Percentiles rank a stretch among this genome's conserved stretches.
Evolutionary conservation across 2,113 vertebrate genomes (phyloP).

Genomic region (Probosciger aterrimus): DNA sequence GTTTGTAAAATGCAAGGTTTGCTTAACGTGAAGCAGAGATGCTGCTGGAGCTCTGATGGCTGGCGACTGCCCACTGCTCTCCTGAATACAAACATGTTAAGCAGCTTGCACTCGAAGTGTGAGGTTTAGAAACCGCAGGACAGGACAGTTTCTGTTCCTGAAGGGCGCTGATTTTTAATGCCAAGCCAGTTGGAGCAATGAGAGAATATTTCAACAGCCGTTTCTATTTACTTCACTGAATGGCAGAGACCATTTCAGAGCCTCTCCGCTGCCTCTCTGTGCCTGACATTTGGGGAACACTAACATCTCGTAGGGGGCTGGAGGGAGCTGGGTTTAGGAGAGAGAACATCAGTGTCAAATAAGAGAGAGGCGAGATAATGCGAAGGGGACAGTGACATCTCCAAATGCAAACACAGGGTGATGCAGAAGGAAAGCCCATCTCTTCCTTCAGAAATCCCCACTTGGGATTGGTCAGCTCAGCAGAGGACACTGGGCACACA

Average conservation of each 20-base stretch:
- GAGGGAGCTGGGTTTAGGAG: neutral
- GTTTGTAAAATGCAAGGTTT: neutral
- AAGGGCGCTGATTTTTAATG: neutral
- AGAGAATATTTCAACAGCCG: neutral
- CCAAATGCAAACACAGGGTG: accelerated
- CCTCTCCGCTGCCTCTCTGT: neutral
- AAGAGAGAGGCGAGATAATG: neutral
- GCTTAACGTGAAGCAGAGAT: neutral
- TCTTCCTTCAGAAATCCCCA: neutral
- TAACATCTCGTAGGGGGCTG: accelerated
- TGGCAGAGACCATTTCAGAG: neutral
- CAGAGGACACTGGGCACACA: neutral
- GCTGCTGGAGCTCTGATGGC: neutral
- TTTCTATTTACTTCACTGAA: neutral
- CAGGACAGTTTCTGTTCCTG: neutral
- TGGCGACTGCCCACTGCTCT: accelerated
- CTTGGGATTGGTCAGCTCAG: neutral
- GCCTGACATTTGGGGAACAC: neutral
- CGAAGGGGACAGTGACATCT: neutral
- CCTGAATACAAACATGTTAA: neutral
- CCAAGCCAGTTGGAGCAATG: neutral
- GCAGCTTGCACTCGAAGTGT: neutral
- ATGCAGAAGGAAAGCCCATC: neutral
- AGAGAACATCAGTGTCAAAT: neutral
- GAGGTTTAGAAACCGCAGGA: neutral